These are phyloP conservation scores for Capitella teleta DNA, from an alignment of 1,140 invertebrate genomes.

Conservation along the genomic window DNA sequence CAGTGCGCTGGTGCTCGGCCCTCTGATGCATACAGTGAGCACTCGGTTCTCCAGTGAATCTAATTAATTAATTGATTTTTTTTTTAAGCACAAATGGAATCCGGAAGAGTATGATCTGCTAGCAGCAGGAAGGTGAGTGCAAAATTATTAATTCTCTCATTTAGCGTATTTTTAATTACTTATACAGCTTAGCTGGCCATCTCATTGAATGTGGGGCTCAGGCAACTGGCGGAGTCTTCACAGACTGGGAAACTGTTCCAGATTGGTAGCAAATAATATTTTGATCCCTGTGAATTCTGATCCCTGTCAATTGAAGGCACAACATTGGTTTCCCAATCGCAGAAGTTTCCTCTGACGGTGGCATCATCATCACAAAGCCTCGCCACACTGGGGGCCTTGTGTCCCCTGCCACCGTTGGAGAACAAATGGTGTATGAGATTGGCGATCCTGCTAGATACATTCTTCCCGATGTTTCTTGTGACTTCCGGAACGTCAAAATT, in stretches of 20 bases:
- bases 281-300: no score
- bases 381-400: slow-evolving; percentile 45
- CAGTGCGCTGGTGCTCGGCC: slow-evolving; percentile 45
- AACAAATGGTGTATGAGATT: slow-evolving; percentile 49
- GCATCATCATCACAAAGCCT: slow-evolving; percentile 45
- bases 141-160: not conserved
- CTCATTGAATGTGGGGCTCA: slow-evolving; percentile 50
- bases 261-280: slow-evolving; percentile 38
- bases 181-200: slow-evolving; percentile 47
- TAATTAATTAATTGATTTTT: not conserved
- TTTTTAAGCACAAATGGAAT: slow-evolving; percentile 40
- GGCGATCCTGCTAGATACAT: slow-evolving; percentile 44
- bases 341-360: slow-evolving; percentile 40
- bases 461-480: slow-evolving; percentile 47
- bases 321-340: slow-evolving; percentile 48
- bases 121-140: slow-evolving; percentile 33
- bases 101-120: slow-evolving; percentile 40
- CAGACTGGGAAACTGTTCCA: slow-evolving; percentile 45
- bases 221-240: slow-evolving; percentile 46
- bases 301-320: no score
- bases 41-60: not conserved
- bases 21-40: slow-evolving; percentile 42
- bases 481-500: slow-evolving; percentile 43
- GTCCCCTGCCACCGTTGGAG: slow-evolving; percentile 39
- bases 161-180: slow-evolving; percentile 10